Evolutionary conservation across 2,113 vertebrate species (phyloP), one percentile per base, ranked within the genome.

Genomic region (Embiotoca jacksoni): DNA sequence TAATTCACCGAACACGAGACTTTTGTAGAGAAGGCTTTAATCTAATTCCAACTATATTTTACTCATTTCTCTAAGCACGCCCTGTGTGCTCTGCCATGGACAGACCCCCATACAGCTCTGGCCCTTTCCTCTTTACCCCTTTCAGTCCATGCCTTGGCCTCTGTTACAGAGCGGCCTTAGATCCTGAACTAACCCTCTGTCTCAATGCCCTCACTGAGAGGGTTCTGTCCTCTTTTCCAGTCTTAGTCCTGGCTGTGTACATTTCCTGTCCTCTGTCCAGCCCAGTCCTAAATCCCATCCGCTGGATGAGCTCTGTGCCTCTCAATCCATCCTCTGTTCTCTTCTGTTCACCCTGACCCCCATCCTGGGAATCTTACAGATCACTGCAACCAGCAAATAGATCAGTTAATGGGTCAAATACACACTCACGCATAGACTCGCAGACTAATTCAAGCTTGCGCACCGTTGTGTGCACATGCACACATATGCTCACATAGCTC

Each of bases 261-360:
- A 47, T 68, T 89, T 79, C 60, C 79, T 83, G 75, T 80, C 56
- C 58, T 65, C 73, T 74, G 74, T 82, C 78, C 67, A 72, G 58
- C 57, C 49, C 52, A 75, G 78, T 81, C 73, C 56, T 61, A 78
- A 53, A 88, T 78, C 66, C 50, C 53, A 46, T 80, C 47, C 75
- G 31, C 7, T 52, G 74, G 54, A 60, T 4, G 0, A 67, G 62
- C 62, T 70, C 7, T 1, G 44, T 68, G 62, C 35, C 59, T 78
- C 75, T 91, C 77, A 90, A 80, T 79, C 59, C 55, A 46, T 56
- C 44, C 79, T 81, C 80, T 86, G 72, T 91, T 89, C 67, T 84
- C 71, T 8, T 49, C 16, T 68, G 77, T 80, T 83, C 46, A 67
- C 64, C 54, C 66, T 64, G 60, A 83, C 74, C 80, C 23, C 53